Percentiles rank a stretch among this genome's conserved stretches.
Conservation (phyloP, 2,797 vertebrate genomes). For the Clarias laeviceps region DNA sequence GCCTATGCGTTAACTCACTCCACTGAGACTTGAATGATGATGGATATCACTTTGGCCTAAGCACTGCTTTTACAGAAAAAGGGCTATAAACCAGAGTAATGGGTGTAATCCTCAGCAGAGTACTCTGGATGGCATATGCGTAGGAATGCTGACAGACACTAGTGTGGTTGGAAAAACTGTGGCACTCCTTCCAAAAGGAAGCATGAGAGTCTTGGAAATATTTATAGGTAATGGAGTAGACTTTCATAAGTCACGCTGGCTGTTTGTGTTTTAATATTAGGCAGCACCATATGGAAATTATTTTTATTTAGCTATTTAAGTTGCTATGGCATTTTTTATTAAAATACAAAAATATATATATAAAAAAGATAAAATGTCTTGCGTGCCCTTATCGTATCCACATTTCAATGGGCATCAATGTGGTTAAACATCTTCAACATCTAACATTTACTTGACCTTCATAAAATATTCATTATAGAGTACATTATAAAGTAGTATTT, state of each 20-base stretch:
- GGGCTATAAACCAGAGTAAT: constrained; percentile 57
- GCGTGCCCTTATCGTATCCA: not conserved
- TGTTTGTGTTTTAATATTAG: constrained; percentile 6
- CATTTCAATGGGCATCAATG: not conserved
- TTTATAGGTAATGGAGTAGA: constrained; percentile 10
- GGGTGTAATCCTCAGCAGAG: constrained; percentile 38
- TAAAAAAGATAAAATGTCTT: not conserved
- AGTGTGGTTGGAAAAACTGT: constrained; percentile 58
- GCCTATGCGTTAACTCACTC: not conserved
- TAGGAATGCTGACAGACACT: constrained; percentile 53
- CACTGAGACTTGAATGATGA: constrained; percentile 17
- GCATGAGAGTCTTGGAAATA: not conserved
- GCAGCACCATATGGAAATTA: not conserved
- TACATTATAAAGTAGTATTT: not conserved
- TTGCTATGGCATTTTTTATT: not conserved
- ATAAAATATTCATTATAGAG: not conserved
- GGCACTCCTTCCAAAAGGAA: constrained; percentile 5
- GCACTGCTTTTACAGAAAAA: constrained; percentile 36
- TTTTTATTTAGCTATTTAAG: not conserved
- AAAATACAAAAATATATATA: too few species aligned
- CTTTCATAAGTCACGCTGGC: not conserved
- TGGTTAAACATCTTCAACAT: not conserved
- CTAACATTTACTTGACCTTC: too few species aligned
- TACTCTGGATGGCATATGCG: constrained; percentile 48
- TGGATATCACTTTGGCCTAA: constrained; percentile 31